Evolutionary conservation across 2,797 vertebrate species (phyloP).

Genomic region (Thamnophis elegans): DNA sequence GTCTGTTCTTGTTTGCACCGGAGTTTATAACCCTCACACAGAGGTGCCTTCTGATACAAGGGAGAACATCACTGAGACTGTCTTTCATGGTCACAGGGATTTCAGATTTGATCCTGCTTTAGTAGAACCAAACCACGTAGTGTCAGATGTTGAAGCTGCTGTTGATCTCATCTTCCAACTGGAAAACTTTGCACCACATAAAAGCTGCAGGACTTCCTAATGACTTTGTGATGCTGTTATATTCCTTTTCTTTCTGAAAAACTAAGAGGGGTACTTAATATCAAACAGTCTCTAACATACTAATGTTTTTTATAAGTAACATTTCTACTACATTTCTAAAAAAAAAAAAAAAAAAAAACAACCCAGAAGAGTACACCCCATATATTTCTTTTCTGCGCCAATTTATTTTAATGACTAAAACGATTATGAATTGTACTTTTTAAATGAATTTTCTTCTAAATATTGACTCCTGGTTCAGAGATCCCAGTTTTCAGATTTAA

Average conservation of each 20-base stretch:
- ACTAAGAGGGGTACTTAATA: conserved; percentile 11
- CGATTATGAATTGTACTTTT: neutral
- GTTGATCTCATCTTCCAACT: conserved; percentile 83
- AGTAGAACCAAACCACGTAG: conserved; percentile 76
- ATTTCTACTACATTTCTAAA: conserved; percentile 5
- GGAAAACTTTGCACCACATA: conserved; percentile 70
- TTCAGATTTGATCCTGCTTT: conserved; percentile 81
- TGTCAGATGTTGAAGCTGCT: conserved; percentile 83
- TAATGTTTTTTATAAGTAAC: conserved; percentile 5
- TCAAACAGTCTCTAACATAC: conserved; percentile 1
- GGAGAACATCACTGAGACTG: conserved; percentile 70
- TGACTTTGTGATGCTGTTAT: neutral
- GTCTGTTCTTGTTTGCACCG: conserved; percentile 87
- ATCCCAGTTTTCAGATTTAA: neutral
- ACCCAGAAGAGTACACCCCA: neutral
- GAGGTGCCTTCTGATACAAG: conserved; percentile 56
- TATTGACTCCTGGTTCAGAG: neutral
- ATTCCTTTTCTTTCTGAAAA: neutral
- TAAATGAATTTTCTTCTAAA: neutral
- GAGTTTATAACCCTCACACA: conserved; percentile 78
- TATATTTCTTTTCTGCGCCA: neutral
- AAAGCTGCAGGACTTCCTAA: neutral
- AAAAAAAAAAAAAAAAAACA: conserved; percentile 19
- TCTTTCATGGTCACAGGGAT: conserved; percentile 83
- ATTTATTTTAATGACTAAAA: neutral